Conservation (phyloP, 2,888 invertebrate genomes). For the Octonoba sinensis region DNA sequence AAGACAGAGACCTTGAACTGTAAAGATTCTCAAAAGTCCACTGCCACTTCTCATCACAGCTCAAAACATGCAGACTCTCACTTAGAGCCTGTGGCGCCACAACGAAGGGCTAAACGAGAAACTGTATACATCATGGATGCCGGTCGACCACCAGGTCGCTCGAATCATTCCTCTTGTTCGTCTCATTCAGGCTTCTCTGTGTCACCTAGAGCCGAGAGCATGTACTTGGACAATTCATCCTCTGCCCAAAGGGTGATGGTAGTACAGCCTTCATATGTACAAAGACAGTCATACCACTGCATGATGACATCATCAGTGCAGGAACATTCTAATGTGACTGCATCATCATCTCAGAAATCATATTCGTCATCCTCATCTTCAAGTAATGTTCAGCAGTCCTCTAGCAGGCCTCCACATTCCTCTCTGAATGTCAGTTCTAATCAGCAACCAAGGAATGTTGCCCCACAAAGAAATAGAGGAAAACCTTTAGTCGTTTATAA, state of each 20-base stretch:
- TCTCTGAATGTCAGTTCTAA: background rate
- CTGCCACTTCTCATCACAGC: conserved; percentile 12
- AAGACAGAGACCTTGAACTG: conserved; percentile 19
- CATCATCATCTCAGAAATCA: conserved; percentile 25
- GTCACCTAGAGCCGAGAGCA: conserved; percentile 48
- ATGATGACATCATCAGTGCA: conserved; percentile 42
- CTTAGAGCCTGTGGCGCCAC: conserved; percentile 51
- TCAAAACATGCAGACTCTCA: conserved; percentile 30
- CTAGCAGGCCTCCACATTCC: conserved; percentile 29
- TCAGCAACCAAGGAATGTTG: conserved; percentile 29
- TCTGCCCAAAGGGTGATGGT: conserved; percentile 48
- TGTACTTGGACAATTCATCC: conserved; percentile 49
- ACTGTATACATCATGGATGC: conserved; percentile 59
- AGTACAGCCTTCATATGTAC: conserved; percentile 53
- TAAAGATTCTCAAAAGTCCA: conserved; percentile 32
- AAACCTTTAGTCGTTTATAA: conserved; percentile 61
- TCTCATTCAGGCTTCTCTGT: conserved; percentile 44
- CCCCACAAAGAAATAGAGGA: conserved; percentile 38
- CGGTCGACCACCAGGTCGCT: conserved; percentile 44
- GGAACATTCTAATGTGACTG: conserved; percentile 26
- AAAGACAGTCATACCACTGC: conserved; percentile 60
- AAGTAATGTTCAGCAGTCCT: conserved; percentile 28
- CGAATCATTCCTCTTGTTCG: conserved; percentile 24
- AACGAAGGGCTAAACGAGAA: conserved; percentile 59
- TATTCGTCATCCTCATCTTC: conserved; percentile 39